Evolutionary conservation across 1,140 invertebrate species (phyloP), one percentile per base, ranked within the genome.

Genomic region (Drosophila lacertosa): DNA sequence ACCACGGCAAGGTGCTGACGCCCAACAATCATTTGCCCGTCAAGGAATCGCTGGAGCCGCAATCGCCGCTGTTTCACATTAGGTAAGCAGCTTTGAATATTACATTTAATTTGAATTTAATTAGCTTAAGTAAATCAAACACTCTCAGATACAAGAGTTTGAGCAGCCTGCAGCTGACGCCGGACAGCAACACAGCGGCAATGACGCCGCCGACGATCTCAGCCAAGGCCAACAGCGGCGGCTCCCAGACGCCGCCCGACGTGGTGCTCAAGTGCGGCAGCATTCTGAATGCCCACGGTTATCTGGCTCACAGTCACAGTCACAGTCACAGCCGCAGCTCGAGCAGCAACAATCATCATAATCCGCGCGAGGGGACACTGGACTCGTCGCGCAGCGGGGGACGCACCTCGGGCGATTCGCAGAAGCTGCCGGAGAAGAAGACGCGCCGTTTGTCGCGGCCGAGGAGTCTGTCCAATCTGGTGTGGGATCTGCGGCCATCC

Each of bases 361-460:
- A 90, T 73, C 89, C 90, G 33, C 77, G 82, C 15, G 82, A 95
- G 83, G 96, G 96, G 2, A 97, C 97, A 4, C 92, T 97, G 55
- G 96, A 97, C 89, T 97, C 96, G 15, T 97, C 96, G 91, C 96
- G 97, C 91, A 97, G 96, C 11, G 96, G 96, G 24, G 96, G 96
- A 9, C 93, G 96, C 37, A 96, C 95, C 3, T 97, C 96, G 15
- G 96, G 95, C 0, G 96, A 97, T 91, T 97, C 96, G 0, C 90
- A 90, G 62, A 96, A 96, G 84, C 92, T 96, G 79, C 96, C 96
- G 18, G 96, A 97, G 82, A 97, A 97, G 88, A 94, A 96, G 90
- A 96, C 95, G 47, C 93, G 95, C 70, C 94, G 95, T 73, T 84
- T 96, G 63, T 95, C 95, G 58, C 93, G 95, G 91, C 96, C 96